These are phyloP conservation scores for Astreopora myriophthalma DNA, from an alignment of 64 coral and sea anemone species.

Conservation along the genomic window DNA sequence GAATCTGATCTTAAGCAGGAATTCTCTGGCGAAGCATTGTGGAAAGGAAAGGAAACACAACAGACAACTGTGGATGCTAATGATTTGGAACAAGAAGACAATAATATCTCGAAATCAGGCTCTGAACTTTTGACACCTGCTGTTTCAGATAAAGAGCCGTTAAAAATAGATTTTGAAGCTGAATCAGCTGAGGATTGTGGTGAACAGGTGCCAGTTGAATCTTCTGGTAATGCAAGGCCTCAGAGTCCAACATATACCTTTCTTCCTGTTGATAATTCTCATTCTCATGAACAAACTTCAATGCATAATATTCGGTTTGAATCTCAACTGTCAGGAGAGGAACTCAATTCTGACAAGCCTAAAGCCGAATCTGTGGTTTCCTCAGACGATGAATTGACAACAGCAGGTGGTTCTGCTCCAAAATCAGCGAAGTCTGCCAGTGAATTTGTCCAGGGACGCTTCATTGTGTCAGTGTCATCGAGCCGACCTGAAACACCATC, in stretches of 20 bases:
- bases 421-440: background rate
- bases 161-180: background rate
- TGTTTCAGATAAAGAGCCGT: background rate
- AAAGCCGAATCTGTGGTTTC: slow-evolving; percentile 6
- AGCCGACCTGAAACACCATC: slow-evolving; percentile 16
- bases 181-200: background rate
- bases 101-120: background rate
- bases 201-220: background rate
- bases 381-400: background rate
- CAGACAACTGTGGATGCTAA: background rate
- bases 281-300: background rate
- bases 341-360: background rate
- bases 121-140: background rate
- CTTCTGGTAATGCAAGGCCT: background rate
- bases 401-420: background rate
- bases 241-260: slow-evolving; percentile 1
- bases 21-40: background rate
- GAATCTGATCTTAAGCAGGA: background rate
- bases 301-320: background rate
- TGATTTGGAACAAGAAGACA: background rate
- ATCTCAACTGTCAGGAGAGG: slow-evolving; percentile 26
- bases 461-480: slow-evolving; percentile 30
- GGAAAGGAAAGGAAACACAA: background rate
- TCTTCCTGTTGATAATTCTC: slow-evolving; percentile 25
- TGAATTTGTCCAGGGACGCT: slow-evolving; percentile 40